Evolutionary conservation across 2,888 invertebrate genomes (phyloP).

Genomic region (Tipula vernalis): DNA sequence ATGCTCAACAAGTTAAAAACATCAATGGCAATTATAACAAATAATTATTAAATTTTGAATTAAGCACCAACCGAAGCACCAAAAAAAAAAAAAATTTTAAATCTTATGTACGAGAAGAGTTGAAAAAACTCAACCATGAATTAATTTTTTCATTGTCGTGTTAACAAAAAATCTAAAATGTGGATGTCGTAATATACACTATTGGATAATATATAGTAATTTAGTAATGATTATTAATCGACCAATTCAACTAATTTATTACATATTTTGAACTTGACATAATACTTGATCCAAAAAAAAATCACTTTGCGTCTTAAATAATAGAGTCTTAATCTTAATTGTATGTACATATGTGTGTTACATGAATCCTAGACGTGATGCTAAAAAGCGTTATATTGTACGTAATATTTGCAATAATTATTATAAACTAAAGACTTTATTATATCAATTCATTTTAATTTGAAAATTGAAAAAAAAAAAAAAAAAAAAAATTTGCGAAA

Average conservation of each 20-base stretch:
- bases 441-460: not conserved
- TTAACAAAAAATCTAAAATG: not conserved
- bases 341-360: not conserved
- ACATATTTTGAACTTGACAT: not conserved
- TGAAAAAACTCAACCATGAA: not conserved
- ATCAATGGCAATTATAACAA: no score
- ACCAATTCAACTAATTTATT: not conserved
- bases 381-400: not conserved
- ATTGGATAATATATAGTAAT: not conserved
- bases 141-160: not conserved
- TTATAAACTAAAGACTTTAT: not conserved
- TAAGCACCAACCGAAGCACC: not conserved
- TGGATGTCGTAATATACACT: not conserved
- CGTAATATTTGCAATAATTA: not conserved
- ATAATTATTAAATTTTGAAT: no score
- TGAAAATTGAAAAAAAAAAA: not conserved
- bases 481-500: not conserved
- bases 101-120: not conserved
- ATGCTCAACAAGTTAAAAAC: not conserved
- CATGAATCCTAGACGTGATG: not conserved
- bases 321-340: not conserved
- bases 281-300: not conserved
- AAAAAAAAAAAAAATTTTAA: not conserved
- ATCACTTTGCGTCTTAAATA: not conserved
- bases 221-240: not conserved